Conservation (phyloP, 2,113 vertebrate genomes). For the Pangasianodon gigas region DNA sequence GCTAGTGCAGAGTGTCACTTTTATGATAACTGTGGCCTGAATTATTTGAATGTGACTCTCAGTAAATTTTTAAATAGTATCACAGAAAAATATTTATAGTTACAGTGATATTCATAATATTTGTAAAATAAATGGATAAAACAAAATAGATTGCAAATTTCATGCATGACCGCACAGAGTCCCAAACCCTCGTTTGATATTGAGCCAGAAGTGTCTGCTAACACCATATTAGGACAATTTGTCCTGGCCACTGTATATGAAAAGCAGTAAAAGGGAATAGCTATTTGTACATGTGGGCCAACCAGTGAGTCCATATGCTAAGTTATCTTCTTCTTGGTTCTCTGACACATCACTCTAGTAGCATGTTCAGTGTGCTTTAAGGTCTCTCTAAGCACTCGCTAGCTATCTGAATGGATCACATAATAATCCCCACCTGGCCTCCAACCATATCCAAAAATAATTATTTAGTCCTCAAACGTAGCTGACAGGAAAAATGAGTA, state of each 20-base stretch:
- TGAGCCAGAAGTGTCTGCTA: neutral
- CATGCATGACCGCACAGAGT: neutral
- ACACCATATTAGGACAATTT: neutral
- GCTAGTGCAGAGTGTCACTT: neutral
- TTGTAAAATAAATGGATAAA: neutral
- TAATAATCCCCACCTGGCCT: constrained; percentile 76
- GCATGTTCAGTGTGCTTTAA: constrained; percentile 69
- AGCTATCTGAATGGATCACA: constrained; percentile 79
- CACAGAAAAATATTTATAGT: neutral
- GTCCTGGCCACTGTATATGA: neutral
- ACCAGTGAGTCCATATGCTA: constrained; percentile 57
- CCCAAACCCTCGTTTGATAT: neutral
- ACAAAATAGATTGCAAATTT: neutral
- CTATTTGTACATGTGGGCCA: neutral
- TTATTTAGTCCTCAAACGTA: constrained; percentile 86
- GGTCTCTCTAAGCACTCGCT: constrained; percentile 73
- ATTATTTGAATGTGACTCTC: neutral
- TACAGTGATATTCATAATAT: neutral
- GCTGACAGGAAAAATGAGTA: constrained; percentile 88
- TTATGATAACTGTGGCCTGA: neutral
- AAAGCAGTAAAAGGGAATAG: neutral
- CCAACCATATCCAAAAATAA: constrained; percentile 76
- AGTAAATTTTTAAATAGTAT: neutral
- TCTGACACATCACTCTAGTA: constrained; percentile 70
- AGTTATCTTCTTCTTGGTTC: constrained; percentile 61